Evolutionary conservation across 2,888 invertebrate species (phyloP).

Genomic region (Troglohyphantes excavatus): DNA sequence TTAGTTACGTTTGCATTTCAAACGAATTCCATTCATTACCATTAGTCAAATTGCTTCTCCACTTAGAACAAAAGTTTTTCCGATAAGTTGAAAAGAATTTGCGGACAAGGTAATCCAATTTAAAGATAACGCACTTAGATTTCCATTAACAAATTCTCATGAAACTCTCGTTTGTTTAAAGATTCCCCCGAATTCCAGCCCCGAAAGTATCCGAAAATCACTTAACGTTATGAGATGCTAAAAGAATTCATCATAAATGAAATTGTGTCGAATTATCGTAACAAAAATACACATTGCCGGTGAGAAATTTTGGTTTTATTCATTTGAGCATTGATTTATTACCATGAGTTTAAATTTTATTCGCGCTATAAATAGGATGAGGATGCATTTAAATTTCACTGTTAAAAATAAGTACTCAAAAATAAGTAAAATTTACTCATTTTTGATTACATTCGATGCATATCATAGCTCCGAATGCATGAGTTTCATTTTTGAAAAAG

Average conservation of each 20-base stretch:
- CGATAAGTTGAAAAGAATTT: constrained; percentile 1
- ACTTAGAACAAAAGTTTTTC: not conserved
- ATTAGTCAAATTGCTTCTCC: not conserved
- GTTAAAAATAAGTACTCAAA: too few relatives aligned
- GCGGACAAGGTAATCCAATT: not conserved
- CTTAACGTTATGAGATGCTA: not conserved
- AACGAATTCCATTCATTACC: not conserved
- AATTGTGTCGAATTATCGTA: not conserved
- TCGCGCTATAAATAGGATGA: too few relatives aligned
- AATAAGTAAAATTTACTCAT: too few relatives aligned
- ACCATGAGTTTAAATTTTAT: too few relatives aligned
- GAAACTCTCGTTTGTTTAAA: constrained; percentile 5
- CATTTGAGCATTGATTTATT: too few relatives aligned
- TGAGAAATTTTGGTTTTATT: not conserved
- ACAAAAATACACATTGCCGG: not conserved
- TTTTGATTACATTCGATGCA: too few relatives aligned
- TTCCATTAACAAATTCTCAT: not conserved
- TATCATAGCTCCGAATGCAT: too few relatives aligned
- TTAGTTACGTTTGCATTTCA: too few relatives aligned
- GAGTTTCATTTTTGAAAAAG: too few relatives aligned
- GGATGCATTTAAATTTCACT: too few relatives aligned
- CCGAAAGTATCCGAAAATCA: not conserved
- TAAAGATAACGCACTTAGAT: constrained; percentile 5
- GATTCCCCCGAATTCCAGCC: not conserved
- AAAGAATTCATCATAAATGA: not conserved